Conservation (phyloP, 2,888 invertebrate genomes). For the Ectemnius continuus region DNA sequence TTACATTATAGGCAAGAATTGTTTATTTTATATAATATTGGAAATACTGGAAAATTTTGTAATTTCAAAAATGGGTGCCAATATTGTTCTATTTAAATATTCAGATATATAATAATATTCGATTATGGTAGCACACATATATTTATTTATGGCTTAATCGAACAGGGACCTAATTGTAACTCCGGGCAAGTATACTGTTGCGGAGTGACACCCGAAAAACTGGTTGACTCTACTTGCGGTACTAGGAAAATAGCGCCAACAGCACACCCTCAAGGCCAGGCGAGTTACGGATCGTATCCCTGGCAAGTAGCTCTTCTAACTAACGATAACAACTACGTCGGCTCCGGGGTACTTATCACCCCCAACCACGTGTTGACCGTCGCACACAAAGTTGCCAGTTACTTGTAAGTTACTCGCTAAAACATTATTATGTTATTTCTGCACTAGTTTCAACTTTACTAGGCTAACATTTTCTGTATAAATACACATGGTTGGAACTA, state of each 20-base stretch:
- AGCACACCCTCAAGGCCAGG: conserved; percentile 60
- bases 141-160: not conserved
- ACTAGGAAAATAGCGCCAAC: conserved; percentile 60
- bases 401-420: conserved; percentile 62
- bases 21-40: no score
- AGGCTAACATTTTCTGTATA: no score
- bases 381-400: conserved; percentile 78
- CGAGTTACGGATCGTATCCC: conserved; percentile 70
- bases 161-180: conserved; percentile 53
- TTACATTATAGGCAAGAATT: no score
- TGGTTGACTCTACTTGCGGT: conserved; percentile 61
- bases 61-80: not conserved
- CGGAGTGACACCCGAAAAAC: conserved; percentile 23
- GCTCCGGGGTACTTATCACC: conserved; percentile 75
- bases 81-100: not conserved
- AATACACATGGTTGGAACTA: no score
- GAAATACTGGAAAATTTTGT: no score
- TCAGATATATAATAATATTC: not conserved
- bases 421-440: not conserved
- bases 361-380: conserved; percentile 78
- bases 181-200: conserved; percentile 61
- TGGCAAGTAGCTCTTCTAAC: conserved; percentile 71
- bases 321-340: conserved; percentile 57
- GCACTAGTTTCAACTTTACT: no score
- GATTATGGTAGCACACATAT: not conserved